Percentiles rank a stretch among this genome's conserved stretches.
Evolutionary conservation across 2,888 invertebrate genomes (phyloP).

Genomic region (Athalia cordata): DNA sequence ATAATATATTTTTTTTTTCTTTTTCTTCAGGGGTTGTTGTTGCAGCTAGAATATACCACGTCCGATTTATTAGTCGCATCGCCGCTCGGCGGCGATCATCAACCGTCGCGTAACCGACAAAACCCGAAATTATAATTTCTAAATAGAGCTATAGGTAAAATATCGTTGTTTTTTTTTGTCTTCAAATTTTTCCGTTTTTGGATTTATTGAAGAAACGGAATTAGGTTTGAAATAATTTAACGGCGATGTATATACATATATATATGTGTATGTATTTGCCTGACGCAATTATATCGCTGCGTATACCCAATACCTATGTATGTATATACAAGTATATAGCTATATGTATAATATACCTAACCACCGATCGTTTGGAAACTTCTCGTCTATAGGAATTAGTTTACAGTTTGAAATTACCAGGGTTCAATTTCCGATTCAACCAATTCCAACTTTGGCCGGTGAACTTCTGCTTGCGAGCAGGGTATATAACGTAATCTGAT

Average conservation of each 20-base stretch:
- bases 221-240: too few relatives aligned
- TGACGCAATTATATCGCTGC: too few relatives aligned
- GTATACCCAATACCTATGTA: too few relatives aligned
- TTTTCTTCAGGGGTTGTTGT: slow-evolving; percentile 53
- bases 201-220: background rate
- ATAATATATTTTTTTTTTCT: slow-evolving; percentile 64
- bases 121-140: too few relatives aligned
- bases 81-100: slow-evolving; percentile 43
- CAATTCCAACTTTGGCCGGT: slow-evolving; percentile 70
- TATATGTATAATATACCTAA: background rate
- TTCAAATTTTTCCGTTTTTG: background rate
- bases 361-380: background rate
- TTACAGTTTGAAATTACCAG: slow-evolving; percentile 41
- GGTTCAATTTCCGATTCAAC: slow-evolving; percentile 55
- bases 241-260: too few relatives aligned
- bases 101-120: background rate
- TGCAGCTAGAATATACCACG: slow-evolving; percentile 49
- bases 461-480: slow-evolving; percentile 46
- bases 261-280: too few relatives aligned
- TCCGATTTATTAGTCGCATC: slow-evolving; percentile 58
- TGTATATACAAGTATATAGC: too few relatives aligned
- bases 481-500: slow-evolving; percentile 64
- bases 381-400: background rate
- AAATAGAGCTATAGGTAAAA: too few relatives aligned
- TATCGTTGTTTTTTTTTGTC: too few relatives aligned